Evolutionary conservation across 2,888 invertebrate species (phyloP).

Genomic region (Aproaerema taeniolella): DNA sequence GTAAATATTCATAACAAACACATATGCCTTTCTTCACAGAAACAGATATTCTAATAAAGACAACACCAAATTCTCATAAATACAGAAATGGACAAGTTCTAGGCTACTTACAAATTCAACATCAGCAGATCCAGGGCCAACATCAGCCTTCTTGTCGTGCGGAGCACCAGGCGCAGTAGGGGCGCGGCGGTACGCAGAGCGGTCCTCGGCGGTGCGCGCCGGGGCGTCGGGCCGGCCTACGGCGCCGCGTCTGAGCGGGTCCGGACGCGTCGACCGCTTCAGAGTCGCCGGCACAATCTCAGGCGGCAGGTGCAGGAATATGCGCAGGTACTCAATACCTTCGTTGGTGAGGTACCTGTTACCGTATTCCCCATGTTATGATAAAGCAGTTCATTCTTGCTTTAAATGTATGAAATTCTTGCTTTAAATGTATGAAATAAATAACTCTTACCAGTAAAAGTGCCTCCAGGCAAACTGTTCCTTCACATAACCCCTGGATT

Average conservation of each 20-base stretch:
- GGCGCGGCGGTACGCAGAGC: constrained; percentile 89
- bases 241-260: constrained; percentile 88
- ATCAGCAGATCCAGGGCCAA: constrained; percentile 95
- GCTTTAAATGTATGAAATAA: too few relatives aligned
- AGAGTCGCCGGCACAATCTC: constrained; percentile 99
- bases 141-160: constrained; percentile 96
- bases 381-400: too few relatives aligned
- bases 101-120: constrained; percentile 92
- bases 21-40: too few relatives aligned
- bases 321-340: constrained; percentile 97
- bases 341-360: constrained; percentile 96
- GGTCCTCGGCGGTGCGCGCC: constrained; percentile 88
- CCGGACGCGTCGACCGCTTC: constrained; percentile 92
- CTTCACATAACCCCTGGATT: constrained; percentile 97
- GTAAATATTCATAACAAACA: too few relatives aligned
- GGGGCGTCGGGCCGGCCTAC: constrained; percentile 82
- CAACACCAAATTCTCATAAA: too few relatives aligned
- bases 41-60: too few relatives aligned
- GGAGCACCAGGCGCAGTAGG: constrained; percentile 79
- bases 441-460: constrained; percentile 90
- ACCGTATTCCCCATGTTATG: too few relatives aligned
- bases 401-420: too few relatives aligned
- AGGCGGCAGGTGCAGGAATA: constrained; percentile 96
- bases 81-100: too few relatives aligned
- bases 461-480: constrained; percentile 99